Base-by-base conservation (phyloP, 2,888 invertebrate genomes). In the Apamea sordens region DNA sequence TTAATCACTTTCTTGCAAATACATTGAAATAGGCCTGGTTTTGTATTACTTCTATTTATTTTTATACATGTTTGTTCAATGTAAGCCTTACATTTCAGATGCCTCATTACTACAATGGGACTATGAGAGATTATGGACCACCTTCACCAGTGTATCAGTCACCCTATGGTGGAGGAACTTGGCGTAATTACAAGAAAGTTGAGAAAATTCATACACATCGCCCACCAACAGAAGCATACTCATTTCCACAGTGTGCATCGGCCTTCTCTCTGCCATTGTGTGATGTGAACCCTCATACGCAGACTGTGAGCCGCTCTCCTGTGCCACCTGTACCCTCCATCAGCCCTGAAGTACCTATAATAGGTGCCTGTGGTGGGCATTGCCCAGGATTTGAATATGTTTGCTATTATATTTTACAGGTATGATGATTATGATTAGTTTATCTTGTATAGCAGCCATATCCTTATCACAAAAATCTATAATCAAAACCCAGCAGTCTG, bases 331-430 rank as follows among this genome's bases (percentile, higher is more conserved):
- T 93, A 64, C 93, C 94, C 13, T 94, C 96, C 13, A 92, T 93
- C 28, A 97, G 95, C 86, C 97, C 97, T 81, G 97, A 97, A 91
- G 97, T 96, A 79, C 97, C 97, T 73, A 97, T 97, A 69, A 97
- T 98, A 81, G 97, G 98, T 84, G 98, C 98, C 44, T 98, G 98
- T 93, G 98, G 98, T 21, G 98, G 98, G 8, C 98, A 97, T 91
- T 98, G 98, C 87, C 97, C 97, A 85, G 97, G 97, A 85, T 97
- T 97, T 95, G 98, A 98, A 96, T 98, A 98, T 96, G 97, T 98
- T 89, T 98, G 98, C 95, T 98, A 98, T 94, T 98, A 98, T 93
- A 97, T 98, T 91, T 95, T 98, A 90, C 98, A 98, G 97, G 98
- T 98, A 91, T 69, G 85, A 76, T 71, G 6, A 65, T 56, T 59